Base-by-base conservation (phyloP, 2,797 vertebrate genomes). In the Myotis daubentonii region DNA sequence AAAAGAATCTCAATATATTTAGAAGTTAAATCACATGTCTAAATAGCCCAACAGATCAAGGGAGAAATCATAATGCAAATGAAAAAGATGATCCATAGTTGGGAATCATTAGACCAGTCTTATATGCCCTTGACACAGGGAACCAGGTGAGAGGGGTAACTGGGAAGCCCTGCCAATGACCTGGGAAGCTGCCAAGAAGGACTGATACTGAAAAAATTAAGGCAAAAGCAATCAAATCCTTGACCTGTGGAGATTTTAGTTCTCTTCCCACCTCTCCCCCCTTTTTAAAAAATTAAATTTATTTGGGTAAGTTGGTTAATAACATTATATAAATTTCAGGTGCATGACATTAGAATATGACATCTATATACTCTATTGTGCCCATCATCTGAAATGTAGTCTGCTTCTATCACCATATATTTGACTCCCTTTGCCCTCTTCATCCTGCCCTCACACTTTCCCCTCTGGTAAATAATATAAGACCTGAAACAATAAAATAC, bases 11-110 rank as follows among this genome's bases (percentile, higher is more conserved):
- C 10, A 44, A 30, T 19, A 23, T 55, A 57, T 90, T 94, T 81
- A 93, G 76, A 92, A 89, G 87, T 85, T 79, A 94, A 91, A 82
- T 41, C 13, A 49, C 49, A 62, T 38, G 70, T 92, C 49, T 72
- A 38, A 80, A 72, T 71, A 83, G 36, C 41, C n/a, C 28, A 23
- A 0, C 5, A 51, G 25, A 70, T 72, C 72, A 93, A 93, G 81
- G 44, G 74, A 84, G 72, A 95, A 94, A 66, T 49, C 28, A 87
- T 70, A 93, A 92, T 44, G 22, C 36, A 85, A 82, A 41, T 44
- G 51, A 76, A 79, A 83, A 91, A 28, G 44, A 76, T 51, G 19
- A 22, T 41, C 36, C 10, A 10, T 23, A 62, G 11, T 20, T 86
- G 87, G 66, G 55, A 93, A 72, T 55, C 28, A 19, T 47, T 25